phyloP scores from a whole-genome alignment of 2,113 vertebrate species.

The Canis aureus region DNA sequence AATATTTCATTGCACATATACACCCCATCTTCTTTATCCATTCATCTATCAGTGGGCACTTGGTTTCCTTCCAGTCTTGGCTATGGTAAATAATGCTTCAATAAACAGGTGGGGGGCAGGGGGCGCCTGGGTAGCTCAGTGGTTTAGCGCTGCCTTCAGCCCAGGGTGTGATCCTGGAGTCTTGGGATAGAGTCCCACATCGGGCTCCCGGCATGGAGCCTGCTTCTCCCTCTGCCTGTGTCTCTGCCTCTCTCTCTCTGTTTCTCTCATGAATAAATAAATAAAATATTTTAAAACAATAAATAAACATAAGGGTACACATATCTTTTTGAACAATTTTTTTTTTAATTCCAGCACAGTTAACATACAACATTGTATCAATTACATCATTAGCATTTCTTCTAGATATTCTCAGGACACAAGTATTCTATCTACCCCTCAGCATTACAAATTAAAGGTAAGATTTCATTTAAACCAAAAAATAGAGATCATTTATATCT shows the following conservation, averaged over 20 bases:
- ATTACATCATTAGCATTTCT: not conserved
- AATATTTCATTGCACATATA: not conserved
- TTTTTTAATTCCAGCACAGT: not conserved
- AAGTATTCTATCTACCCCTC: not conserved
- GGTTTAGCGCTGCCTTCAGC: too few species aligned
- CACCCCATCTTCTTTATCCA: not conserved
- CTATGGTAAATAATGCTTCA: not conserved
- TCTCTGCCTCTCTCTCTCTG: too few species aligned
- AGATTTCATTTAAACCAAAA: constrained; percentile 18
- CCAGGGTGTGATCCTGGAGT: too few species aligned
- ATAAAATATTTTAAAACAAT: too few species aligned
- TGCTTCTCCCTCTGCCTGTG: too few species aligned
- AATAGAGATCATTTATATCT: not conserved
- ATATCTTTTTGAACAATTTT: not conserved
- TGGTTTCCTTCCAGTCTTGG: not conserved
- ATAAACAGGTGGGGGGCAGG: not conserved
- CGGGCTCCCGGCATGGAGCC: too few species aligned
- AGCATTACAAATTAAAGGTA: constrained; percentile 77
- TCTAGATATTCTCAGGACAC: not conserved
- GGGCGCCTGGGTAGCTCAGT: too few species aligned
- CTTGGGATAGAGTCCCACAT: too few species aligned
- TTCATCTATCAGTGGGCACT: not conserved
- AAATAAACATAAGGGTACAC: not conserved
- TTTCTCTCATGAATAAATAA: too few species aligned
- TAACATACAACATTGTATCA: not conserved